These are phyloP conservation scores for Spinus pinus DNA, from an alignment of 2,797 vertebrate species.

Conservation along the genomic window DNA sequence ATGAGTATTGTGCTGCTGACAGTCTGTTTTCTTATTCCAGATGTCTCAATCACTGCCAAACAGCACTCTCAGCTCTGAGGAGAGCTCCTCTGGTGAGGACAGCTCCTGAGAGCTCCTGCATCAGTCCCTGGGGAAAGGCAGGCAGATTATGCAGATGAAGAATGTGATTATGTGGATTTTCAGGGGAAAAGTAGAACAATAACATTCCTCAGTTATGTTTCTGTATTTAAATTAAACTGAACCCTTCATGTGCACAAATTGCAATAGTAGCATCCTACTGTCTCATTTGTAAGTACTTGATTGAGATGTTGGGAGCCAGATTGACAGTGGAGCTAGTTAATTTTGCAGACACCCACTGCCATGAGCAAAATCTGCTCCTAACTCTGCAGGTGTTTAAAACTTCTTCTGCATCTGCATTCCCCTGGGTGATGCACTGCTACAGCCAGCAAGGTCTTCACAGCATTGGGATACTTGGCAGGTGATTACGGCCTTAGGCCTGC, in stretches of 20 bases:
- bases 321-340: not conserved
- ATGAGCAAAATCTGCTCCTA: not conserved
- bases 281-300: not conserved
- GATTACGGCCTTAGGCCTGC: not conserved
- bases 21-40: conserved; percentile 13
- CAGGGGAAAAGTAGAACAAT: not conserved
- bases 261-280: not conserved
- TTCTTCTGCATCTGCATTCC: not conserved
- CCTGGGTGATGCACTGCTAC: not conserved
- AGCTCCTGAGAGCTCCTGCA: not conserved
- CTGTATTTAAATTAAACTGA: conserved; percentile 9
- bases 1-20: conserved; percentile 8
- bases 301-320: not conserved
- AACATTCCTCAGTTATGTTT: not conserved
- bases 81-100: accelerated
- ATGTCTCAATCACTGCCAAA: conserved; percentile 34
- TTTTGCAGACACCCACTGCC: not conserved
- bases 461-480: not conserved
- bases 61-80: not conserved
- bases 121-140: not conserved
- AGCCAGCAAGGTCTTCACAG: not conserved
- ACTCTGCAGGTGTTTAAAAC: not conserved
- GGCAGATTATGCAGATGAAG: not conserved
- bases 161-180: not conserved
- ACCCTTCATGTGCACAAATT: not conserved